These are phyloP conservation scores for Yasuhikotakia modesta DNA, from an alignment of 2,797 vertebrate species.

Conservation along the genomic window DNA sequence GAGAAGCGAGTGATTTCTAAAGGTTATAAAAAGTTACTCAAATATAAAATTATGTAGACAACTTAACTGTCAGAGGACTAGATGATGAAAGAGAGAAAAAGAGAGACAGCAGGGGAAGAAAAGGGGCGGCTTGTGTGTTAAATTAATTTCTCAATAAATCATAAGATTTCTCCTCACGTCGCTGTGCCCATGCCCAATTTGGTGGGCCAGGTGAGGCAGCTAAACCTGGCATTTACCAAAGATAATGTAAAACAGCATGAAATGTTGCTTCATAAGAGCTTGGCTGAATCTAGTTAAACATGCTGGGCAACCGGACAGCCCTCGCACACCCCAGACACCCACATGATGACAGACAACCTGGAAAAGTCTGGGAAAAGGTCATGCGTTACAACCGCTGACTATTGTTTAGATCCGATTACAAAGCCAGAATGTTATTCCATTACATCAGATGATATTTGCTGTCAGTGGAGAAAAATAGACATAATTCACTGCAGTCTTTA, in stretches of 20 bases:
- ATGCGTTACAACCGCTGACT: neutral
- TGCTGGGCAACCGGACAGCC: slow-evolving; percentile 31
- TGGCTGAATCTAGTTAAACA: slow-evolving; percentile 42
- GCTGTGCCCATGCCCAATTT: slow-evolving; percentile 26
- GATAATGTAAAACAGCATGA: slow-evolving; percentile 29
- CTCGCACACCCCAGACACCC: slow-evolving; percentile 21
- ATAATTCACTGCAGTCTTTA: slow-evolving; percentile 14
- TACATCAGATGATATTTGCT: slow-evolving; percentile 21
- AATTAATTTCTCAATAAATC: slow-evolving; percentile 50
- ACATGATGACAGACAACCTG: slow-evolving; percentile 28
- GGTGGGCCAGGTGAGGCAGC: slow-evolving; percentile 11
- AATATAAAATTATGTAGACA: slow-evolving; percentile 49
- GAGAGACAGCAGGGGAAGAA: slow-evolving; percentile 14
- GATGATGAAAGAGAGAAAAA: slow-evolving; percentile 16
- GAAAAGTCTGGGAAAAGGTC: slow-evolving; percentile 40
- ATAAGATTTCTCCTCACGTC: slow-evolving; percentile 49
- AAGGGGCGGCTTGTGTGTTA: slow-evolving; percentile 1
- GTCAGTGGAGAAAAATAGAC: neutral
- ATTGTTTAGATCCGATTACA: slow-evolving; percentile 39
- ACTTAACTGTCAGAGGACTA: slow-evolving; percentile 37
- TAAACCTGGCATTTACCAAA: too few species aligned
- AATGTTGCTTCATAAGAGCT: slow-evolving; percentile 30
- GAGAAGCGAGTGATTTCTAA: slow-evolving; percentile 23
- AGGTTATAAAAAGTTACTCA: slow-evolving; percentile 40
- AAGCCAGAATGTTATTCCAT: slow-evolving; percentile 24